Conservation (phyloP, 2,113 vertebrate species). For the Diphyllodes magnificus region DNA sequence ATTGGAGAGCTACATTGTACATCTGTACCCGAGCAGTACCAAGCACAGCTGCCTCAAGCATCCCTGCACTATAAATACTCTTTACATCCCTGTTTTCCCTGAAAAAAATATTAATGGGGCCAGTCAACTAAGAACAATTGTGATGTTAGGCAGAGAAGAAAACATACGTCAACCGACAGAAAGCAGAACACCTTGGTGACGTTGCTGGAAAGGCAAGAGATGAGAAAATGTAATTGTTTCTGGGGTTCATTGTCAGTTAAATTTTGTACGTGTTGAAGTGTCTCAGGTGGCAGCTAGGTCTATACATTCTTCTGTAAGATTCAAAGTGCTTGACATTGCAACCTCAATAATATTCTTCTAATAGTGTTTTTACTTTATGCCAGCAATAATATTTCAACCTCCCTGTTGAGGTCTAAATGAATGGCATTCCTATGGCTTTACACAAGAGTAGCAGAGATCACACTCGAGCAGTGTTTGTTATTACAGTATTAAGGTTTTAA, state of each 20-base stretch:
- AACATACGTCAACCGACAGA: rapidly evolving
- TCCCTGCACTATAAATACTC: neutral
- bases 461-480: neutral
- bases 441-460: neutral
- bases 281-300: neutral
- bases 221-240: neutral
- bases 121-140: neutral
- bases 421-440: neutral
- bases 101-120: neutral
- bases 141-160: neutral
- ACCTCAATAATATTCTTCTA: neutral
- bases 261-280: neutral
- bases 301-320: neutral
- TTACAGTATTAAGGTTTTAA: neutral
- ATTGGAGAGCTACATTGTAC: neutral
- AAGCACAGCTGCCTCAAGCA: neutral
- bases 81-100: neutral
- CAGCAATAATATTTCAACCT: neutral
- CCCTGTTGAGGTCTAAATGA: neutral
- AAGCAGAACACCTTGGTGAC: neutral
- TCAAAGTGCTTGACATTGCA: neutral
- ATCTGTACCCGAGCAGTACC: neutral
- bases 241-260: neutral
- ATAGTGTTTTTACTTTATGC: neutral
- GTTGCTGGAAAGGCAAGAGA: neutral